Evolutionary conservation across 2,888 invertebrate genomes (phyloP).

Genomic region (Itoplectis maculator): DNA sequence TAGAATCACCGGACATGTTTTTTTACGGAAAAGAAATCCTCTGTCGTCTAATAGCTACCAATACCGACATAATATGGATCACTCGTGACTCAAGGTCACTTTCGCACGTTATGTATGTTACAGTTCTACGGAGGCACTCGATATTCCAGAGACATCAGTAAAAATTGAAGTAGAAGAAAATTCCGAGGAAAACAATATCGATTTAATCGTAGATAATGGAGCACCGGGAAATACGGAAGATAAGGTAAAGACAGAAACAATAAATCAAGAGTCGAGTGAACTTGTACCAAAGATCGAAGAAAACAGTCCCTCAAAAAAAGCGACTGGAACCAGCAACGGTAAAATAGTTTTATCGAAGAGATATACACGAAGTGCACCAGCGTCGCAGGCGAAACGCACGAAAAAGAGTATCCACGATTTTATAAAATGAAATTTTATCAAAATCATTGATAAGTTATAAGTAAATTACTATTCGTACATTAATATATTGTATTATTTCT

Average conservation of each 20-base stretch:
- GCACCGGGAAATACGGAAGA: not conserved
- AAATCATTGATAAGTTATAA: not conserved
- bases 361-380: constrained; percentile 16
- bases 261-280: not conserved
- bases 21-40: not conserved
- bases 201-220: not conserved
- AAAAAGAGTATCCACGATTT: constrained; percentile 62
- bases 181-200: not conserved
- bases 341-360: constrained; percentile 5
- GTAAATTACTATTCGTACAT: not conserved
- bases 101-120: constrained; percentile 1
- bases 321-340: not conserved
- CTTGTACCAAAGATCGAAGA: constrained; percentile 21
- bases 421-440: constrained; percentile 21
- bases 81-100: not conserved
- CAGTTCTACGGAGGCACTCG: constrained; percentile 13
- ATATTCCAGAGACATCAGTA: not conserved
- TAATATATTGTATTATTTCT: not conserved
- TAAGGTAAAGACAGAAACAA: not conserved
- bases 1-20: not conserved
- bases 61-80: not conserved
- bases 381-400: constrained; percentile 29
- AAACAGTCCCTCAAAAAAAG: not conserved
- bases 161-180: constrained; percentile 18
- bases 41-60: not conserved